Conservation (phyloP, 2,888 invertebrate genomes). For the Girardia tigrina region DNA sequence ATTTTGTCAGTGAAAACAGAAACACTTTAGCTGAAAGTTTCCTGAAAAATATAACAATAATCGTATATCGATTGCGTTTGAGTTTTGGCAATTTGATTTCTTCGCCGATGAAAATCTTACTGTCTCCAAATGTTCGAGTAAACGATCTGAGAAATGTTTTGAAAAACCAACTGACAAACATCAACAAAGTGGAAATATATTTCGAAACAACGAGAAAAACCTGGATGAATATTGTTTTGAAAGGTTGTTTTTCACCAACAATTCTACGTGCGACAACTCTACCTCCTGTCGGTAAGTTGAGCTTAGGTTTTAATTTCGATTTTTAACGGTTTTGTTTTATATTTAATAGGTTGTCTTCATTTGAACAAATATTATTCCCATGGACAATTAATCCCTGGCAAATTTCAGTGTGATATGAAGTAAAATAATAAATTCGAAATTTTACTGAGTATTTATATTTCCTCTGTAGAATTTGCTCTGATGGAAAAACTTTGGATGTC, state of each 20-base stretch:
- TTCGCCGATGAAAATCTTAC: neutral
- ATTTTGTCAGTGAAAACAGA: neutral
- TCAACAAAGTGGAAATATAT: neutral
- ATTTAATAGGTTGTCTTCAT: neutral
- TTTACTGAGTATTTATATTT: neutral
- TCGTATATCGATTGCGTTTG: neutral
- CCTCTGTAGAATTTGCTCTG: neutral
- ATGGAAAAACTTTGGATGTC: neutral
- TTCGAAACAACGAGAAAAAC: neutral
- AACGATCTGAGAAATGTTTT: neutral
- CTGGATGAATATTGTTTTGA: neutral
- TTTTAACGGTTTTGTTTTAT: neutral
- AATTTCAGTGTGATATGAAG: neutral
- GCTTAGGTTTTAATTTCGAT: neutral
- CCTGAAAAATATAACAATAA: neutral
- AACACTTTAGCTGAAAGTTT: neutral
- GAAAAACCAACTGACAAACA: neutral
- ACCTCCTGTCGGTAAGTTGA: neutral
- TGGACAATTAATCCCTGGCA: neutral
- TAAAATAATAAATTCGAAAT: neutral
- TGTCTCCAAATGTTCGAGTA: neutral
- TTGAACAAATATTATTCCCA: conserved; percentile 11
- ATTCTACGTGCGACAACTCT: neutral
- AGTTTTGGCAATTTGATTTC: neutral
- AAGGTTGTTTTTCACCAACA: neutral